Conservation (phyloP, 2,113 vertebrate genomes). For the Gymnarchus niloticus region DNA sequence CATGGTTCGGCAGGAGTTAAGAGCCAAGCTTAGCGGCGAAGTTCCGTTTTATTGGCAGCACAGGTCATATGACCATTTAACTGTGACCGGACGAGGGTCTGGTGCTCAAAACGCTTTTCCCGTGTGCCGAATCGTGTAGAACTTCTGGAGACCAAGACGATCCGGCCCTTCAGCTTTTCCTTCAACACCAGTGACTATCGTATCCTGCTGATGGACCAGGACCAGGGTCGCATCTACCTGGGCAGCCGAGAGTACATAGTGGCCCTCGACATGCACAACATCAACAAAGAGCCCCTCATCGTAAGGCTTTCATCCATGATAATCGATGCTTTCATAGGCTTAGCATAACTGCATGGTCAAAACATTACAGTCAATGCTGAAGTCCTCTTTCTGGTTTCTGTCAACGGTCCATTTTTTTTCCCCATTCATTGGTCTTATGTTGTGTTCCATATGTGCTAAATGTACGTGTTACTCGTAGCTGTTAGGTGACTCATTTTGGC, state of each 20-base stretch:
- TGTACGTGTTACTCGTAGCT: background rate
- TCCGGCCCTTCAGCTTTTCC: constrained; percentile 43
- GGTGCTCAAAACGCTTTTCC: background rate
- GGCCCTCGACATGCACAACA: constrained; percentile 46
- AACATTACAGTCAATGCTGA: background rate
- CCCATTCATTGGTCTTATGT: background rate
- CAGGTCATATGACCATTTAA: background rate
- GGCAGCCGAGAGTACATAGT: constrained; percentile 45
- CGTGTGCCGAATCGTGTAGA: constrained; percentile 36
- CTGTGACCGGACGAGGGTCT: background rate
- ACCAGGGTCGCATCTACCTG: constrained; percentile 48
- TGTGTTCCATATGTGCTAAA: background rate
- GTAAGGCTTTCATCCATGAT: constrained; percentile 28
- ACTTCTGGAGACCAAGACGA: constrained; percentile 52
- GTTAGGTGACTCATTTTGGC: background rate
- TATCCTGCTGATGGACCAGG: constrained; percentile 49
- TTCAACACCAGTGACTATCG: constrained; percentile 50
- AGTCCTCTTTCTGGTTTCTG: no score
- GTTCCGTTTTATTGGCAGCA: background rate
- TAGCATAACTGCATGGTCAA: background rate
- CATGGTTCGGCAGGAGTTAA: background rate
- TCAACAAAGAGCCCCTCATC: constrained; percentile 50
- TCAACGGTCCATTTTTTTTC: no score
- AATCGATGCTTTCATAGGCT: background rate
- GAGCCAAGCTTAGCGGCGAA: background rate